These are phyloP conservation scores for Pica pica DNA, from an alignment of 2,113 vertebrate genomes.

Conservation along the genomic window DNA sequence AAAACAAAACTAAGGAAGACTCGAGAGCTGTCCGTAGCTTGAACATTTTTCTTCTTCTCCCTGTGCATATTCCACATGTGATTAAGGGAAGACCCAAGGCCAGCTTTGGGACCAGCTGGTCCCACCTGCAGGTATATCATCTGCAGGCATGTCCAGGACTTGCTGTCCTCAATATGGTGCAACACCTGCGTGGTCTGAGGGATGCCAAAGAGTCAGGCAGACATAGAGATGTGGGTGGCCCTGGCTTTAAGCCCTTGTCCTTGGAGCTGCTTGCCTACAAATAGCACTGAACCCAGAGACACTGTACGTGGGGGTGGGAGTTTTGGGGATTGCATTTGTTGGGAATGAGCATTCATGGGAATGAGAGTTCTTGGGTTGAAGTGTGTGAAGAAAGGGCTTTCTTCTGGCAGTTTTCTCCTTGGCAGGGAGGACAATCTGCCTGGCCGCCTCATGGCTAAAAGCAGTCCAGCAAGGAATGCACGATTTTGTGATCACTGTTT, in stretches of 20 bases:
- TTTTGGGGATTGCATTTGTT: not conserved
- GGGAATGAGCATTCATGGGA: not conserved
- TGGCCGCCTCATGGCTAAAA: not conserved
- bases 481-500: rapidly evolving
- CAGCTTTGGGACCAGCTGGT: not conserved
- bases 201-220: not conserved
- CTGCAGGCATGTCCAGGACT: not conserved
- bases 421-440: not conserved
- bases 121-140: not conserved
- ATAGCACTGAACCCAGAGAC: not conserved
- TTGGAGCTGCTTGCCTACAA: not conserved
- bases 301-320: rapidly evolving
- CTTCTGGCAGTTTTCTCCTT: not conserved
- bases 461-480: too few relatives aligned
- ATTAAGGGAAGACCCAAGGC: not conserved
- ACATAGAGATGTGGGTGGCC: rapidly evolving
- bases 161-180: not conserved
- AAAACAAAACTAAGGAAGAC: not conserved
- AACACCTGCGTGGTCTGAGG: not conserved
- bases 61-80: not conserved
- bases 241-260: not conserved
- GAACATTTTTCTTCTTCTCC: not conserved
- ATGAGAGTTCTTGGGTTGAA: not conserved
- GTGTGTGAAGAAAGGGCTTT: not conserved
- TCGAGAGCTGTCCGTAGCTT: not conserved